A percentile compares a stretch with the other conserved stretches of the same genome.
Conservation (phyloP, 30 jellyfish, hydroid and myxozoan species). For the Haliclystus octoradiatus region DNA sequence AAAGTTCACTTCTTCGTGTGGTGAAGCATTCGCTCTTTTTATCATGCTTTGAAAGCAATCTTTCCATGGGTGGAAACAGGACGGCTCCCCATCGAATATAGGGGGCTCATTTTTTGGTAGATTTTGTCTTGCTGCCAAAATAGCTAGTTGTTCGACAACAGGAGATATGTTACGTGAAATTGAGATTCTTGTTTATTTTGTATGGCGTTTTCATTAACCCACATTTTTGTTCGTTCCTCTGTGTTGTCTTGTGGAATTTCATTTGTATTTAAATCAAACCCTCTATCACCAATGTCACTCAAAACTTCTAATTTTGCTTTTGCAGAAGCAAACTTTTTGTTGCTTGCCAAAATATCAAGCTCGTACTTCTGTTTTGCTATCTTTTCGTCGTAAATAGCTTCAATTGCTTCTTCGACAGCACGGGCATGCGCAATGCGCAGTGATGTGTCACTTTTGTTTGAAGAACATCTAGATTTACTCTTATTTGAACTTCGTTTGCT, state of each 20-base stretch:
- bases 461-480: no score
- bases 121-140: not conserved
- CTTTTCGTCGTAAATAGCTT: not conserved
- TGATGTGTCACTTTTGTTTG: no score
- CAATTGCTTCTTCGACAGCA: not conserved
- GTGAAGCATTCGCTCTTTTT: not conserved
- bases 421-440: not conserved
- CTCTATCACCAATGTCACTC: not conserved
- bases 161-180: not conserved
- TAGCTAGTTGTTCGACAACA: not conserved
- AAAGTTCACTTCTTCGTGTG: not conserved
- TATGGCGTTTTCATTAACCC: not conserved
- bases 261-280: not conserved
- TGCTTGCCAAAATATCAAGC: no score
- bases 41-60: not conserved
- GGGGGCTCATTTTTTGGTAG: not conserved
- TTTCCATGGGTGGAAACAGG: not conserved
- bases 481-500: no score
- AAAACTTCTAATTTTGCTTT: not conserved
- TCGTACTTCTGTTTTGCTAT: not conserved
- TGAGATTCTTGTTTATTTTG: no score
- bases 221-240: not conserved
- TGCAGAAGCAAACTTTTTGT: no score
- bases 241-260: not conserved
- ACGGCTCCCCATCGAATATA: not conserved